Evolutionary conservation across 2,888 invertebrate genomes (phyloP), one percentile per base, ranked within the genome.

Genomic region (Eristalis arbustorum): DNA sequence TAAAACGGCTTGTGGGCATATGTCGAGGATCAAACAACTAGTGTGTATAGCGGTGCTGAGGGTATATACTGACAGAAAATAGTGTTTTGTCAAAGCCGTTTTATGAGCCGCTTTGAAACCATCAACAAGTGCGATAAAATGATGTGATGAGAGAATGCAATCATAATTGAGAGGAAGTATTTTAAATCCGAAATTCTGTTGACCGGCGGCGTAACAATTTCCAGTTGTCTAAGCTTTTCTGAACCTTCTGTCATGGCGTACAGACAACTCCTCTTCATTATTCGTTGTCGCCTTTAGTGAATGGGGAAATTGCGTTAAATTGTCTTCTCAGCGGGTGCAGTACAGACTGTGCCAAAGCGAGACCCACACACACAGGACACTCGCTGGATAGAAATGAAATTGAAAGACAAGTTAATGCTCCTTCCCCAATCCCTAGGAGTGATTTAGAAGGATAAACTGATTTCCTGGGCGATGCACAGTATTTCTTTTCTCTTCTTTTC

Each of bases 371-470:
- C 37, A 34, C 14, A 42, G 14, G 18, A 57, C 6, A 37, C 18
- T 4, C 18, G 49, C n/a, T 31, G 28, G 42, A 67, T n/a, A 57
- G 25, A 62, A 56, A 62, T 72, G 62, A 77, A 68, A 77, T 34
- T 67, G 69, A 75, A 34, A 75, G 64, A 69, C 74, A 74, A 69
- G 68, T 81, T 64, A 40, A 66, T 82, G 59, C 59, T 62, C 40
- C 61, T 18, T 64, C 31, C 57, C 49, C 63, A 74, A 74, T 75
- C 37, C 64, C 49, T 28, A 66, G 56, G 25, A 76, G 71, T 62
- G 61, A 81, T 76, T 72, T 72, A 57, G 31, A 79, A 56, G 83
- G 78, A 74, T 84, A 84, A 84, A 84, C 69, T 84, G 74, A 79
- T 78, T 84, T 79, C 74, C 74, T 63, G 57, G 42, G 67, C 18